Evolutionary conservation across 2,113 vertebrate species (phyloP).

Genomic region (Toxotes chatareus): DNA sequence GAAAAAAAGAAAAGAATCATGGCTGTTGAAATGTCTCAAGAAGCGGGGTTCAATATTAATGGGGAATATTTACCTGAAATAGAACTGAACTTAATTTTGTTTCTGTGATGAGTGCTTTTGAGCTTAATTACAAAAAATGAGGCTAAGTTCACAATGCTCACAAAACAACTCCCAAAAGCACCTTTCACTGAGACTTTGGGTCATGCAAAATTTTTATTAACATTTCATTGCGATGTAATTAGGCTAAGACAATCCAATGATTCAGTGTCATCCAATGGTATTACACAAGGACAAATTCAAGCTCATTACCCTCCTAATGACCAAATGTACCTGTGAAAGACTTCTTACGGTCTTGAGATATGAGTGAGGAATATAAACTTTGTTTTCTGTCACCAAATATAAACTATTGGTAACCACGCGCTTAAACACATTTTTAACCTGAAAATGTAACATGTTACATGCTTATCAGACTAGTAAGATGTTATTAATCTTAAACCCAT

Average conservation of each 20-base stretch:
- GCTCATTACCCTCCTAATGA: conserved; percentile 35
- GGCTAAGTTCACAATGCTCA: conserved; percentile 33
- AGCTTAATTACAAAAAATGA: conserved; percentile 28
- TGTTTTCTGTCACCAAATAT: neutral
- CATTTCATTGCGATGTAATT: conserved; percentile 61
- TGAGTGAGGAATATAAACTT: neutral
- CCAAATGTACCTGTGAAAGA: conserved; percentile 13
- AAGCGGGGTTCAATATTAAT: conserved; percentile 37
- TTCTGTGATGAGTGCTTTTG: conserved; percentile 11
- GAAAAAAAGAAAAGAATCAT: conserved; percentile 20
- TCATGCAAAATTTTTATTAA: conserved; percentile 48
- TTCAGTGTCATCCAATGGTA: conserved; percentile 49
- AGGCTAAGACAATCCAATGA: conserved; percentile 48
- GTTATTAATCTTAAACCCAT: too few relatives aligned
- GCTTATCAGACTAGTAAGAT: too few relatives aligned
- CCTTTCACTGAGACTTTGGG: conserved; percentile 46
- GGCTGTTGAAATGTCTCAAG: conserved; percentile 22
- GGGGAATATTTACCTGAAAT: conserved; percentile 1
- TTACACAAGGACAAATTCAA: conserved; percentile 44
- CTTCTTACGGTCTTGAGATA: neutral
- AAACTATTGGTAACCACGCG: too few relatives aligned
- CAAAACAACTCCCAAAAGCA: conserved; percentile 46
- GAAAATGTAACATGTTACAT: too few relatives aligned
- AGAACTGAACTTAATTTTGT: conserved; percentile 17
- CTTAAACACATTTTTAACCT: too few relatives aligned